These are phyloP conservation scores for Heliconius melpomene DNA, from an alignment of 1,140 invertebrate species.

Conservation along the genomic window DNA sequence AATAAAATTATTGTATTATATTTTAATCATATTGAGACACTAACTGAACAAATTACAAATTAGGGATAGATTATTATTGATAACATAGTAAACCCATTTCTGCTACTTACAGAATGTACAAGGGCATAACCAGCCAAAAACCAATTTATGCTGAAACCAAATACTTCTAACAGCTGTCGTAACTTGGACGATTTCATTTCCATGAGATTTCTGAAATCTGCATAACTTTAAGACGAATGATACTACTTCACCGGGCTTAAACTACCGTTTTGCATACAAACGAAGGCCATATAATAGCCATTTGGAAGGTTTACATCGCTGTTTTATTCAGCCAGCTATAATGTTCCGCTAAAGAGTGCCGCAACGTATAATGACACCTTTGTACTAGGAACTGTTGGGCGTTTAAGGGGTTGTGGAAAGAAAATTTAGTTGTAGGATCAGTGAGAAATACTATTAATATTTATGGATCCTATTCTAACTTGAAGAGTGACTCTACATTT, in stretches of 20 bases:
- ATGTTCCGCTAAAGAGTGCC: constrained; percentile 34
- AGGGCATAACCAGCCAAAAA: neutral
- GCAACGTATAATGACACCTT: constrained; percentile 36
- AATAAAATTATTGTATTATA: no score
- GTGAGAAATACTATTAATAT: no score
- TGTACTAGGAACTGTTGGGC: neutral
- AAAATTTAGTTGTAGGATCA: no score
- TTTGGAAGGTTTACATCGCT: constrained; percentile 43
- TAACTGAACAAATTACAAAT: no score
- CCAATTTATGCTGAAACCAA: constrained; percentile 21
- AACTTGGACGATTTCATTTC: constrained; percentile 44
- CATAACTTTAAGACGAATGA: constrained; percentile 44
- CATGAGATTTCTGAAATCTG: constrained; percentile 45
- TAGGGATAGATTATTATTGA: neutral
- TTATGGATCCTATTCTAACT: no score
- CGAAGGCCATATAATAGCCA: constrained; percentile 41
- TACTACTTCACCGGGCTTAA: constrained; percentile 37
- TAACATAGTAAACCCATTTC: neutral
- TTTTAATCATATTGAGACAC: no score
- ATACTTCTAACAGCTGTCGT: constrained; percentile 37
- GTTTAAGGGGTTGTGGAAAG: neutral
- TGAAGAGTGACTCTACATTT: no score
- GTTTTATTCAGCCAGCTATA: constrained; percentile 41
- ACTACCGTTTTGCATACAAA: constrained; percentile 48
- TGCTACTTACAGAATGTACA: no score